Conservation (phyloP, 2,113 vertebrate species). For the Barbus barbus region DNA sequence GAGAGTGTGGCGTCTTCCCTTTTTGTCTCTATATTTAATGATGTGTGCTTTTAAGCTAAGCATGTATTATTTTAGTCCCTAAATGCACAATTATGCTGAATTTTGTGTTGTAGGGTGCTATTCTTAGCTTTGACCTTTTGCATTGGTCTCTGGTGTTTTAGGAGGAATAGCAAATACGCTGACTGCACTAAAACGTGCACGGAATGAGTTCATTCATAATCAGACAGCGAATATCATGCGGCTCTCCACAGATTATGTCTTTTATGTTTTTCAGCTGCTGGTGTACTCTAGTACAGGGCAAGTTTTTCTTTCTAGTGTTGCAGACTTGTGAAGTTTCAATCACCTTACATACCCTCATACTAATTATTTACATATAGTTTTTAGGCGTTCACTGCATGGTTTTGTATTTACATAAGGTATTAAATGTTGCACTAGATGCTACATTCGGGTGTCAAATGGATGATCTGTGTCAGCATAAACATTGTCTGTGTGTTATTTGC, state of each 20-base stretch:
- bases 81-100: constrained; percentile 40
- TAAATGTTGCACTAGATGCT: not conserved
- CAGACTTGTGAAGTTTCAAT: not conserved
- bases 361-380: not conserved
- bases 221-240: not conserved
- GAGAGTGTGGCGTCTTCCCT: not conserved
- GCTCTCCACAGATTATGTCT: not conserved
- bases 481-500: not conserved
- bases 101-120: constrained; percentile 17
- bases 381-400: not conserved
- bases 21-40: constrained; percentile 36
- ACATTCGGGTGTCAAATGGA: not conserved
- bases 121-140: constrained; percentile 34
- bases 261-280: constrained; percentile 15
- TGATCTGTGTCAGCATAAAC: not conserved
- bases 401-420: not conserved
- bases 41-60: constrained; percentile 19
- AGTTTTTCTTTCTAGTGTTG: constrained; percentile 4
- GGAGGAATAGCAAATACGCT: constrained; percentile 31
- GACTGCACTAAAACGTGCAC: constrained; percentile 30
- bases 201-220: constrained; percentile 44
- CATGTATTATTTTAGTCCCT: constrained; percentile 32
- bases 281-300: not conserved
- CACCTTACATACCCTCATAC: not conserved
- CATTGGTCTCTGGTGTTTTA: constrained; percentile 26